Conservation (phyloP, 2,797 vertebrate genomes). For the Coracias cyanogaster region DNA sequence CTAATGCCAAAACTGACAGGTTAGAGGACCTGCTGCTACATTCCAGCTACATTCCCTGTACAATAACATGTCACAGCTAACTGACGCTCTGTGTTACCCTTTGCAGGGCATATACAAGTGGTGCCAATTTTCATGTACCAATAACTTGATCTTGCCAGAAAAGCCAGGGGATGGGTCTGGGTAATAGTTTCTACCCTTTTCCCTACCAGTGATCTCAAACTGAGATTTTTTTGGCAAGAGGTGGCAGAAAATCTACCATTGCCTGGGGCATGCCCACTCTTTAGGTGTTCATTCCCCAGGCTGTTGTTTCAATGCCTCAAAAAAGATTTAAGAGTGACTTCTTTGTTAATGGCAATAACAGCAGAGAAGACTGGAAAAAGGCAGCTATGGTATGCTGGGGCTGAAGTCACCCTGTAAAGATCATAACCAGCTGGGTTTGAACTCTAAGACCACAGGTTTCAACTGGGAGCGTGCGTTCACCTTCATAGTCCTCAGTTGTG, state of each 20-base stretch:
- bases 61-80: neutral
- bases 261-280: accelerated
- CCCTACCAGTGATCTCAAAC: neutral
- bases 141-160: neutral
- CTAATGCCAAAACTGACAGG: neutral
- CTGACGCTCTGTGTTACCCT: neutral
- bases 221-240: neutral
- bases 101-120: neutral
- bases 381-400: neutral
- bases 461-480: neutral
- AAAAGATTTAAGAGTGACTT: neutral
- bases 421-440: neutral
- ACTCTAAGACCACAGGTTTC: neutral
- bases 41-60: neutral
- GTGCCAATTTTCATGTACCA: neutral
- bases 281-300: neutral
- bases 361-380: neutral
- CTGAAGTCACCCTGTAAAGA: neutral
- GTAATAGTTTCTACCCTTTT: neutral
- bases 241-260: neutral
- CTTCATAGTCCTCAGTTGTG: neutral
- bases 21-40: neutral
- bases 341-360: neutral
- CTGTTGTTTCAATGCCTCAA: neutral
- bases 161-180: neutral